phyloP scores from a whole-genome alignment of 53 echinoderm and acorn worm species.

The Astropecten irregularis region DNA sequence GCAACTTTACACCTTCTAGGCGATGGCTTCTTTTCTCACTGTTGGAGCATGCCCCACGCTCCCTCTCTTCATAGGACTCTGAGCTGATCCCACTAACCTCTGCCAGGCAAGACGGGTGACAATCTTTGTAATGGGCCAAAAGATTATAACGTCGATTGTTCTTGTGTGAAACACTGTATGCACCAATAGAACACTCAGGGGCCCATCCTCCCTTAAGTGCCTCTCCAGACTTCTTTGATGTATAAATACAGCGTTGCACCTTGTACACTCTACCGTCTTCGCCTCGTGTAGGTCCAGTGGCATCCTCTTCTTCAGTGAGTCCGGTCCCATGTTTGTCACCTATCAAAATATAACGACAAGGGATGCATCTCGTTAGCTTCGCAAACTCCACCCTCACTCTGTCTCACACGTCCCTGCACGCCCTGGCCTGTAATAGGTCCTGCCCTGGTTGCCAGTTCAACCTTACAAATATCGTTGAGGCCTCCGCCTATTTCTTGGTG shows the following conservation, averaged over 20 bases:
- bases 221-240: neutral
- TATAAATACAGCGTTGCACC: neutral
- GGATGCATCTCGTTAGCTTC: too few relatives aligned
- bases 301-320: neutral
- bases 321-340: neutral
- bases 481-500: neutral
- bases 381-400: too few relatives aligned
- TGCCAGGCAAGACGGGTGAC: neutral
- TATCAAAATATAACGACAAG: too few relatives aligned
- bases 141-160: neutral
- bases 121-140: neutral
- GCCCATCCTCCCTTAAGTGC: neutral
- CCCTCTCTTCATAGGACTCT: neutral
- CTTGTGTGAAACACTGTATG: too few relatives aligned
- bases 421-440: too few relatives aligned
- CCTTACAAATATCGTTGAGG: neutral
- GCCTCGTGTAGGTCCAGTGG: neutral
- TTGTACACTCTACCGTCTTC: neutral
- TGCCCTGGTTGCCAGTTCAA: too few relatives aligned
- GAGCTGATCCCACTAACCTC: neutral
- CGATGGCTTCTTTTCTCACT: neutral
- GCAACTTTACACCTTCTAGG: neutral
- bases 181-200: neutral
- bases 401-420: too few relatives aligned
- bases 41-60: neutral